phyloP scores from a whole-genome alignment of 2,888 invertebrate genomes.

The Nowickia ferox region DNA sequence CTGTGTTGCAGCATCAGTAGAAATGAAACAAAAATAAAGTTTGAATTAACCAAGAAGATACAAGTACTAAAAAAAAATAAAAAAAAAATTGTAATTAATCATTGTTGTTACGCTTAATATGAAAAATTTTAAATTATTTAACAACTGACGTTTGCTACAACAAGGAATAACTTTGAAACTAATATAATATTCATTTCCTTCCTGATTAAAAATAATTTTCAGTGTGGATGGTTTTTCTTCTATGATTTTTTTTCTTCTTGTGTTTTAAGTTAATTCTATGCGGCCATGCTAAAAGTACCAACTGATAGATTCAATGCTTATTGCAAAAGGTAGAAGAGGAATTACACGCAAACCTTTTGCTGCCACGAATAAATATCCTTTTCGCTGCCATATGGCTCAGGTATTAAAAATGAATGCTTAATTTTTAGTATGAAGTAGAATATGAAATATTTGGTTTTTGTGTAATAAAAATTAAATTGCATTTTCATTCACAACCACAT shows the following conservation, averaged over 20 bases:
- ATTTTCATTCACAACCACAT: slow-evolving; percentile 67
- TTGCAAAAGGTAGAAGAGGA: slow-evolving; percentile 44
- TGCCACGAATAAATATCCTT: slow-evolving; percentile 29
- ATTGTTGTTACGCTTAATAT: slow-evolving; percentile 70
- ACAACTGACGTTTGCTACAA: slow-evolving; percentile 58
- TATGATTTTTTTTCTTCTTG: slow-evolving; percentile 16
- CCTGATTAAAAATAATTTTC: slow-evolving; percentile 47
- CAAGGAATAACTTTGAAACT: slow-evolving; percentile 32
- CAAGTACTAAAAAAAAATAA: slow-evolving; percentile 60
- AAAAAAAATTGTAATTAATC: slow-evolving; percentile 80
- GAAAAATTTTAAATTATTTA: slow-evolving; percentile 47
- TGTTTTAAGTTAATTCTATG: slow-evolving; percentile 73
- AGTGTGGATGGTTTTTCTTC: slow-evolving; percentile 10
- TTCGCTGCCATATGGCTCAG: slow-evolving; percentile 50
- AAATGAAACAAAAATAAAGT: slow-evolving; percentile 29
- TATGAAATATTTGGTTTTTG: slow-evolving; percentile 3
- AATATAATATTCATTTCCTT: slow-evolving; percentile 68
- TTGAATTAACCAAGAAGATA: slow-evolving; percentile 9
- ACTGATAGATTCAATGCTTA: slow-evolving; percentile 42
- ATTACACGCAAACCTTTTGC: slow-evolving; percentile 56
- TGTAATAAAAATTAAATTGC: slow-evolving; percentile 66
- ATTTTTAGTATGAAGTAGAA: slow-evolving; percentile 36
- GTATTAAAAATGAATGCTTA: slow-evolving; percentile 5
- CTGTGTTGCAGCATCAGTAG: neutral
- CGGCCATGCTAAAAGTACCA: slow-evolving; percentile 68